A percentile compares a stretch with the other conserved stretches of the same genome.
Conservation (phyloP, 2,113 vertebrate species). For the Corythoichthys intestinalis region DNA sequence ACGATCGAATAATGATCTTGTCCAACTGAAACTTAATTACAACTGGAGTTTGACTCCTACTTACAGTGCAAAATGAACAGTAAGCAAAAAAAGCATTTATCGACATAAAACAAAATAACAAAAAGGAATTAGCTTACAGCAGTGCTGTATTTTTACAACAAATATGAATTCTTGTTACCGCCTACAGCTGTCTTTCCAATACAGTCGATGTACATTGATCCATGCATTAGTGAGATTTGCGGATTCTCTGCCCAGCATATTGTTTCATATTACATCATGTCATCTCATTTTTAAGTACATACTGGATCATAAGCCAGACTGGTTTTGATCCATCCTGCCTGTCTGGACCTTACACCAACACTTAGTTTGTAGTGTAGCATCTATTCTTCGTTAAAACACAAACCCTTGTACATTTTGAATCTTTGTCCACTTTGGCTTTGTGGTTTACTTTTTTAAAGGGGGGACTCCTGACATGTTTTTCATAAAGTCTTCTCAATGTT, state of each 20-base stretch:
- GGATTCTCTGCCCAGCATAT: neutral
- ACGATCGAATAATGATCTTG: neutral
- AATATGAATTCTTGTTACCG: too few relatives aligned
- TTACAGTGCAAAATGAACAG: too few relatives aligned
- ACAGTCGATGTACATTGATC: neutral
- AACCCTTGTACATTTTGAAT: neutral
- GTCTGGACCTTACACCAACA: slow-evolving; percentile 2
- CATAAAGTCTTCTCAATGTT: neutral
- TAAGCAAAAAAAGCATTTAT: neutral
- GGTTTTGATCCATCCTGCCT: neutral
- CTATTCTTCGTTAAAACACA: neutral
- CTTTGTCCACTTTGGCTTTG: neutral
- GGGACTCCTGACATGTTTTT: neutral
- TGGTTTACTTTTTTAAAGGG: neutral
- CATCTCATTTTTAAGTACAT: neutral
- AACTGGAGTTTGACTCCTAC: neutral
- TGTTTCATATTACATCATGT: neutral
- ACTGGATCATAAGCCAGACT: neutral
- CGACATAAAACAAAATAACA: neutral
- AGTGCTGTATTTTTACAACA: too few relatives aligned
- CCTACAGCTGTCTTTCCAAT: neutral
- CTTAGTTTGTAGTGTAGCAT: neutral
- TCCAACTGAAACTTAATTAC: neutral
- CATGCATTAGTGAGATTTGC: neutral
- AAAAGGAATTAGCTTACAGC: neutral